A percentile compares a stretch with the other conserved stretches of the same genome.
Conservation (phyloP, 2,113 vertebrate species). For the Pomatostomus ruficeps region DNA sequence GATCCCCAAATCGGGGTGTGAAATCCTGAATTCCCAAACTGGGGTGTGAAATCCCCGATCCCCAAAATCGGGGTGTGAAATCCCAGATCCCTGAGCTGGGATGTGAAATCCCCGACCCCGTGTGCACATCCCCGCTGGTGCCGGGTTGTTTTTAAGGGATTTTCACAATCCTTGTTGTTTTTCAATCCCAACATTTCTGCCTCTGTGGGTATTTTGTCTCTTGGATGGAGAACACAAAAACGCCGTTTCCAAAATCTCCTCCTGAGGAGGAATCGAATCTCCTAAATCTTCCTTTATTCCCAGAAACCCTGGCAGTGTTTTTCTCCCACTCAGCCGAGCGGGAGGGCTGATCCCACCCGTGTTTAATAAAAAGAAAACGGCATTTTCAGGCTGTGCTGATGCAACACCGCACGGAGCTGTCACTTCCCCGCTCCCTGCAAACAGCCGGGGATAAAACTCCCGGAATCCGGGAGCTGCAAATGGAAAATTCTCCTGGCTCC, state of each 20-base stretch:
- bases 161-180: not conserved
- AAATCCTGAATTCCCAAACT: too few species aligned
- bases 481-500: not conserved
- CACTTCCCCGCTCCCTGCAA: not conserved
- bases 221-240: not conserved
- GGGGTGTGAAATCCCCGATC: too few species aligned
- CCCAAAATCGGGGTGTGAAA: too few species aligned
- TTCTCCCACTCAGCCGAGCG: not conserved
- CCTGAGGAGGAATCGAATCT: not conserved
- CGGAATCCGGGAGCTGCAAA: not conserved
- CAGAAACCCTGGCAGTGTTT: not conserved
- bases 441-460: not conserved
- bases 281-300: not conserved
- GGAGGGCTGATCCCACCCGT: not conserved
- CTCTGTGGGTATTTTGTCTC: not conserved
- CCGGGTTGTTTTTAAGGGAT: not conserved
- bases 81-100: too few species aligned
- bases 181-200: not conserved
- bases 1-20: too few species aligned
- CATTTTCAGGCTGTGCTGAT: not conserved
- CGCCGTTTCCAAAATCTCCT: not conserved
- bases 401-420: not conserved
- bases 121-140: fast-evolving
- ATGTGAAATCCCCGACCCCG: fast-evolving
- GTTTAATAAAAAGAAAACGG: not conserved